These are phyloP conservation scores for Trichogramma evanescens DNA, from an alignment of 2,888 invertebrate genomes.

Conservation along the genomic window DNA sequence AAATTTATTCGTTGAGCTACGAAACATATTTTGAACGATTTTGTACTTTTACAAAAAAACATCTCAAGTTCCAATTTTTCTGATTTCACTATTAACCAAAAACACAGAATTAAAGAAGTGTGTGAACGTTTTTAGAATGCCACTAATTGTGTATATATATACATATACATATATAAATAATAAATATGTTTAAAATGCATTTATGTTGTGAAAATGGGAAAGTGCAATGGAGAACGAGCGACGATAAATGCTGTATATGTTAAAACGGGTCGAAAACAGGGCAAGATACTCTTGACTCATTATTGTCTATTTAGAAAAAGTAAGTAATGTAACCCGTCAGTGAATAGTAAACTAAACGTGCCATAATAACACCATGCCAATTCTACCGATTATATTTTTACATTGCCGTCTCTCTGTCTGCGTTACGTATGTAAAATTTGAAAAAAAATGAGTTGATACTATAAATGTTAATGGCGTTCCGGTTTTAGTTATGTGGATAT, in stretches of 20 bases:
- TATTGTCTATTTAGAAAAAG: conserved; percentile 33
- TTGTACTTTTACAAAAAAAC: too few species aligned
- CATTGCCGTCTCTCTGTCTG: conserved; percentile 32
- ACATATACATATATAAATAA: conserved; percentile 19
- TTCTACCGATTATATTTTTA: conserved; percentile 43
- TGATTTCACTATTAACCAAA: conserved; percentile 27
- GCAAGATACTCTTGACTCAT: conserved; percentile 29
- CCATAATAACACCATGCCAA: conserved; percentile 48
- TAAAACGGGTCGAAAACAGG: conserved; percentile 13
- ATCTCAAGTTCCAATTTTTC: neutral
- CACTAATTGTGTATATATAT: conserved; percentile 33
- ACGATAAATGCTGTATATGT: conserved; percentile 17
- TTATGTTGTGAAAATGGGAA: conserved; percentile 44
- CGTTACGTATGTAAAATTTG: conserved; percentile 12
- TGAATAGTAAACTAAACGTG: conserved; percentile 43
- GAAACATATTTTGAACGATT: too few species aligned
- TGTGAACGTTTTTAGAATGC: conserved; percentile 29
- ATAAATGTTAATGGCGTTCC: conserved; percentile 9
- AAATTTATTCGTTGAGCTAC: too few species aligned
- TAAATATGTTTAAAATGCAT: conserved; percentile 44
- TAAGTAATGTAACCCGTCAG: conserved; percentile 26
- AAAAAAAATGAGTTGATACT: conserved; percentile 9
- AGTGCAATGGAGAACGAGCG: conserved; percentile 43
- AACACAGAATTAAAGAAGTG: conserved; percentile 28
- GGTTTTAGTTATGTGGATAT: conserved; percentile 14